Evolutionary conservation across 1,140 invertebrate genomes (phyloP).

Genomic region (Atta texana): DNA sequence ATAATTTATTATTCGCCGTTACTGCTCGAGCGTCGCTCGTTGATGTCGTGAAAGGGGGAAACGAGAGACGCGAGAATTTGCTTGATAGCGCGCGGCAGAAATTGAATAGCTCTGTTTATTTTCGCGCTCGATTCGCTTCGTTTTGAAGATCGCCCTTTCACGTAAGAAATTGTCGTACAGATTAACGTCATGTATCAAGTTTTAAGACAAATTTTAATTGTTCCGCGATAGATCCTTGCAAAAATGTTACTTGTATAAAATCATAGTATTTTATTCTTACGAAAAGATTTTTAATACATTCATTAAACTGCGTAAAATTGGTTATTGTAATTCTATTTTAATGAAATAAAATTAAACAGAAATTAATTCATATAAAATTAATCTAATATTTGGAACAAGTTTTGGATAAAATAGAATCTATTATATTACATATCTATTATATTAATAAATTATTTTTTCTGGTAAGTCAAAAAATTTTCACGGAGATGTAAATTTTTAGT

Average conservation of each 20-base stretch:
- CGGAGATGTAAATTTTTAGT: too few species aligned
- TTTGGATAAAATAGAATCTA: neutral
- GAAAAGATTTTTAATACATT: neutral
- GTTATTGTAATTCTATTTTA: neutral
- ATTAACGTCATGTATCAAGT: conserved; percentile 19
- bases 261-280: neutral
- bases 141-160: conserved; percentile 26
- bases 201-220: neutral
- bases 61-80: conserved; percentile 59
- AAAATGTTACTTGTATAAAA: neutral
- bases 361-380: neutral
- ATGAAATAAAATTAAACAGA: neutral
- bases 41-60: conserved; percentile 72
- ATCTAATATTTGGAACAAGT: neutral
- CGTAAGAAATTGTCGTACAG: conserved; percentile 30
- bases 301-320: neutral
- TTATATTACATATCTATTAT: neutral
- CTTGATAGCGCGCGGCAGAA: conserved; percentile 59
- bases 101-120: conserved; percentile 63
- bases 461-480: too few species aligned
- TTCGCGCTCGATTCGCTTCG: conserved; percentile 45
- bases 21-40: conserved; percentile 68
- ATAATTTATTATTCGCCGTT: conserved; percentile 65
- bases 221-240: neutral
- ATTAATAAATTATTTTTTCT: neutral